Base-by-base conservation (phyloP, 2,797 vertebrate genomes). In the Limosa lapponica region DNA sequence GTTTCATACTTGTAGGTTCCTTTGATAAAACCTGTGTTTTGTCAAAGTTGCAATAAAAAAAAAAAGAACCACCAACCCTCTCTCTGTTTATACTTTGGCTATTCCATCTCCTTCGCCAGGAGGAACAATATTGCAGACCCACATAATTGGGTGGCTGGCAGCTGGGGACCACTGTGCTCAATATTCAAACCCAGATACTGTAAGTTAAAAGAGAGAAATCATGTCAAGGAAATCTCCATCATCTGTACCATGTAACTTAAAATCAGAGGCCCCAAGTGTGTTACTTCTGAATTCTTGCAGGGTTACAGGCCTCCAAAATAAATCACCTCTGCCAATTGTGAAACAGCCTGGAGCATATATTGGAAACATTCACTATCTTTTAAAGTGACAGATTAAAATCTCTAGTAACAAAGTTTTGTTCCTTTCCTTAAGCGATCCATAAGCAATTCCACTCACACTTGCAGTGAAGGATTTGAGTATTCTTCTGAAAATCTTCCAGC, bases 381-480 rank as follows among this genome's bases (percentile, higher is more conserved):
- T 80, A 70, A 93, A 96, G 49, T 36, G 80, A 75, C 78, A 82
- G 86, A 92, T 85, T 73, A 89, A 89, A 95, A 94, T 71, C 54
- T 67, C 67, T 54, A 57, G 55, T 69, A 89, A 89, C 24, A 80
- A 89, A 92, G n/a, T 61, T 89, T 49, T 92, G 46, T 30, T 82
- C 39, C 55, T 84, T 89, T 94, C 55, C 74, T 73, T 82, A 65
- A 88, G 73, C 70, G 49, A 78, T 59, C 51, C 1, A 0, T 78
- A 58, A 84, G 43, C 58, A 90, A 85, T 80, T 80, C 59, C 41
- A 49, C n/a, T 79, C 55, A 20, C 10, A 34, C 28, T 34, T 59
- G 28, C 36, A 80, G 65, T 14, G 39, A 77, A 90, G 37, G 61
- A 93, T 89, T 82, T 67, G 48, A 17, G 27, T 41, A 41, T 82